phyloP scores from a whole-genome alignment of 2,888 invertebrate genomes.

The Ennomos quercinarius region DNA sequence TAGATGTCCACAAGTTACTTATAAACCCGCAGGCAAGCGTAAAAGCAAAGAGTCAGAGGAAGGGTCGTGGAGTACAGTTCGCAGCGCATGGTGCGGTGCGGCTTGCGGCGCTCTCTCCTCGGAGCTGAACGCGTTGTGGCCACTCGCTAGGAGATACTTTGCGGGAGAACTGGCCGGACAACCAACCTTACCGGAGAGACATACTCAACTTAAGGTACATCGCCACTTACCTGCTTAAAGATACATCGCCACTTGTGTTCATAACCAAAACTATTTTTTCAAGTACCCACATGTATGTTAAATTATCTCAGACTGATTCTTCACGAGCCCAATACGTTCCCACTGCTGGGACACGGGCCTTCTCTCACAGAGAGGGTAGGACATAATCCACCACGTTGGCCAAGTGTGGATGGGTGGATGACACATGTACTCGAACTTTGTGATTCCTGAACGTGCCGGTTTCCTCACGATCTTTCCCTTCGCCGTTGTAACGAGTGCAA shows the following conservation, averaged over 20 bases:
- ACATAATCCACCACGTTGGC: too few species aligned
- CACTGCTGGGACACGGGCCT: too few species aligned
- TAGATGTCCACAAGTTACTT: too few species aligned
- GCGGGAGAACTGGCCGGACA: constrained; percentile 92
- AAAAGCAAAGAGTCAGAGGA: constrained; percentile 56
- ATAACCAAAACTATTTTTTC: background rate
- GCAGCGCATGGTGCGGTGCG: constrained; percentile 72
- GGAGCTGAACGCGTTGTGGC: constrained; percentile 96
- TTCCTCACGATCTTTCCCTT: too few species aligned
- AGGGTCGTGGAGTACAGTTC: constrained; percentile 58
- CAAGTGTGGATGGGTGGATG: too few species aligned
- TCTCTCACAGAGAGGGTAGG: too few species aligned
- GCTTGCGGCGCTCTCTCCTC: constrained; percentile 71
- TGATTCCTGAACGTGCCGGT: too few species aligned
- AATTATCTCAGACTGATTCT: too few species aligned
- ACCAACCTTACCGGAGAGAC: constrained; percentile 89
- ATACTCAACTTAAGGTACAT: constrained; percentile 92
- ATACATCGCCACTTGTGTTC: background rate
- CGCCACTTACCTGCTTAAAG: too few species aligned
- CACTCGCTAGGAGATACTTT: constrained; percentile 97
- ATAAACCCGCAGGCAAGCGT: constrained; percentile 30
- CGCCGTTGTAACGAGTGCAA: too few species aligned
- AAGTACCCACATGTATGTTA: background rate
- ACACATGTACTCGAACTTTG: too few species aligned
- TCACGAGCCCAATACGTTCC: too few species aligned